Evolutionary conservation across 2,888 invertebrate genomes (phyloP), one percentile per base, ranked within the genome.

Genomic region (Tanaodytes sp.): DNA sequence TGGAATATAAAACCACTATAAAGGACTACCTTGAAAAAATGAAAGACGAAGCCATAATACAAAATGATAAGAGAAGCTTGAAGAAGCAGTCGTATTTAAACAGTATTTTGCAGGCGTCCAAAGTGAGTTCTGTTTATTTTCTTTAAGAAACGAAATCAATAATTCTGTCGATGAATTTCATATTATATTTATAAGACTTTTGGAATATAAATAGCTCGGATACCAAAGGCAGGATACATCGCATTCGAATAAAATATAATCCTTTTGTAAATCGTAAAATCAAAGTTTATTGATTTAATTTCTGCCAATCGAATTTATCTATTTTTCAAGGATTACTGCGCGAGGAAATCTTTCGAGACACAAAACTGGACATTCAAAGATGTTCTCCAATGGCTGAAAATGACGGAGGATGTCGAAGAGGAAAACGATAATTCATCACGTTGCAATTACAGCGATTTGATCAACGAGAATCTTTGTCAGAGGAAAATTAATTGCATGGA

Each of bases 71-170:
- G n/a, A 43, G 11, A 8, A 12, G 4, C 14, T 18, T 2, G n/a
- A 76, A 75, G 43, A 78, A 79, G 15, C 73, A 71, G 6, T 11
- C 45, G 0, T 82, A 75, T 37, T 61, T 71, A 2, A 57, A 64
- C 12, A 77, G 77, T 0, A 75, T 81, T 5, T 71, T 81, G 1
- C 78, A 74, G 63, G 80, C 80, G 1, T 51, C 77, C 0, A 80
- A 79, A 72, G 81, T 80, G 75, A 2, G 36, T 37, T 18, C 6
- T 20, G n/a, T 18, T 3, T 11, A 48, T 27, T 9, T 9, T 27
- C 9, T 27, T 43, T 9, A 15, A 9, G 3, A 6, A 2, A 15
- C 2, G 15, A n/a, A 11, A 18, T 2, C 9, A 1, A 5, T 23
- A 23, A 33, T 12, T 11, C 12, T 33, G 33, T 33, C 12, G n/a